Base-by-base conservation (phyloP, 2,888 invertebrate genomes). In the Allygus modestus region DNA sequence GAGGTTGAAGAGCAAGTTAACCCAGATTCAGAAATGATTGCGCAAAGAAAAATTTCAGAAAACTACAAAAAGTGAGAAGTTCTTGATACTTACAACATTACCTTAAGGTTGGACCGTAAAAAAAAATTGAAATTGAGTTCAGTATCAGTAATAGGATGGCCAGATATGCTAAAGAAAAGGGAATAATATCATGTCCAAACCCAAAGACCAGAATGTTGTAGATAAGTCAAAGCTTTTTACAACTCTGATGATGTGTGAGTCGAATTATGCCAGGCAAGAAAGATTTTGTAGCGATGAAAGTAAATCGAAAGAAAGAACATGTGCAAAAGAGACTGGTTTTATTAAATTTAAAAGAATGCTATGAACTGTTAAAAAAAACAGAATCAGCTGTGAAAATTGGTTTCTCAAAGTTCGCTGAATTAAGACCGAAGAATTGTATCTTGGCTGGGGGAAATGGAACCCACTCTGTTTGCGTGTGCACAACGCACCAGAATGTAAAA, bases 221-320 rank as follows among this genome's bases (percentile, higher is more conserved):
- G 33, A 54, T 54, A 43, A 31, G 82, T 86, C 20, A 37, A 79
- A 79, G 41, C 7, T 5, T 86, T 86, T 84, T 86, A 85, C 73
- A 75, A 83, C 46, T 73, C 69, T 31, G 86, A 86, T 83, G 85
- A 85, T n/a, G n/a, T 26, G 81, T 81, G n/a, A 85, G 85, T 71
- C 37, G 84, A 46, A 46, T 81, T n/a, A 86, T n/a, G n/a, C n/a
- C n/a, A n/a, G n/a, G n/a, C n/a, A n/a, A n/a, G n/a, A n/a, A n/a
- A n/a, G n/a, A n/a, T 84, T 84, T 73, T 77, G 84, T 85, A 23
- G 58, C 85, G 1, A 65, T 85, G 17, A 81, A 58, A 43, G 69
- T 69, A 31, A 71, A 71, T 28, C 81, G 81, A 41, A 65, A 69
- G 23, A 82, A 82, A 82, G 28, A n/a, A n/a, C n/a, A n/a, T n/a